Conservation (phyloP, 2,888 invertebrate genomes). For the Parasteatoda lunata region DNA sequence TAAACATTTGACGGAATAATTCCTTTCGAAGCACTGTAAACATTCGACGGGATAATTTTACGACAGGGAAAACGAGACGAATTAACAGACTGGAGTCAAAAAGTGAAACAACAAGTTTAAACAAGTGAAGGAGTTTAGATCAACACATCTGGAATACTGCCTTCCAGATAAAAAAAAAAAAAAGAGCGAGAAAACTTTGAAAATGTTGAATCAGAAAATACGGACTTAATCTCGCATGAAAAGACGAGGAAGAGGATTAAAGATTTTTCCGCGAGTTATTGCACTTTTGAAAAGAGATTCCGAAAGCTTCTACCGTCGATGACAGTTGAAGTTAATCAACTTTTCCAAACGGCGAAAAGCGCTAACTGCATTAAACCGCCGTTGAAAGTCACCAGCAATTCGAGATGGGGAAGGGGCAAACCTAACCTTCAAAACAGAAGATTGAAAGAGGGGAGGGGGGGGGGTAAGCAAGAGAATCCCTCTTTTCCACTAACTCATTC, state of each 20-base stretch:
- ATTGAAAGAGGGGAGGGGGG: background rate
- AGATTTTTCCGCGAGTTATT: conserved; percentile 51
- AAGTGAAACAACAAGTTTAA: no score
- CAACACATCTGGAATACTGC: no score
- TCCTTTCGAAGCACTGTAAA: no score
- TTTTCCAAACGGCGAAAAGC: conserved; percentile 54
- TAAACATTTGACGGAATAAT: no score
- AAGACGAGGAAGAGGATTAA: conserved; percentile 63
- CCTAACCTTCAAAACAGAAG: conserved; percentile 8
- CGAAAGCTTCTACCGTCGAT: conserved; percentile 38
- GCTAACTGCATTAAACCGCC: conserved; percentile 66
- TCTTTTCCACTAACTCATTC: conserved; percentile 20
- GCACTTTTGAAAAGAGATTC: conserved; percentile 60
- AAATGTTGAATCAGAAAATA: conserved; percentile 12
- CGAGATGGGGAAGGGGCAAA: conserved; percentile 24
- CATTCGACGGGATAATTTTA: no score
- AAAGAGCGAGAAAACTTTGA: no score
- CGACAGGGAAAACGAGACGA: no score
- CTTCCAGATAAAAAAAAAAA: no score
- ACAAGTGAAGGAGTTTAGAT: no score
- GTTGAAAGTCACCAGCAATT: conserved; percentile 62
- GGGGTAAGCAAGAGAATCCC: conserved; percentile 9
- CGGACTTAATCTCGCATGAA: conserved; percentile 66
- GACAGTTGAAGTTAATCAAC: conserved; percentile 67
- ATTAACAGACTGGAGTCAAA: no score